These are phyloP conservation scores for Coleophora deauratella DNA, from an alignment of 2,888 invertebrate species.

Conservation along the genomic window DNA sequence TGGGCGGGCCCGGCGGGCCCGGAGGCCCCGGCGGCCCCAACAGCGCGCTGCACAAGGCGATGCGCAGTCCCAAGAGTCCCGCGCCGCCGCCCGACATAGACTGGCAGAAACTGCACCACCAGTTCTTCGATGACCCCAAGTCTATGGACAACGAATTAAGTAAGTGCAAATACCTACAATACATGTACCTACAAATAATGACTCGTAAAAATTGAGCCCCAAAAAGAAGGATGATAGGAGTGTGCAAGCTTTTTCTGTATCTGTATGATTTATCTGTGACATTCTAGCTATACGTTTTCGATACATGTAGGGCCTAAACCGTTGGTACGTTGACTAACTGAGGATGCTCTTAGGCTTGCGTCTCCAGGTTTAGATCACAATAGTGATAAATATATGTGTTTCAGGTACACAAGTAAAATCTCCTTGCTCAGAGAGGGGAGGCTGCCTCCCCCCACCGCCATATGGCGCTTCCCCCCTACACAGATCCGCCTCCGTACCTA, in stretches of 20 bases:
- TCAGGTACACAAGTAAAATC: slow-evolving; percentile 69
- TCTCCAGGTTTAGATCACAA: too few relatives aligned
- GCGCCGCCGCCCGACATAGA: slow-evolving; percentile 79
- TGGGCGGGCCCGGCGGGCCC: slow-evolving; percentile 38
- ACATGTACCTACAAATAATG: too few relatives aligned
- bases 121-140: slow-evolving; percentile 85
- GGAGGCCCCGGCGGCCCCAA: slow-evolving; percentile 22
- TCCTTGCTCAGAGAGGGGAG: slow-evolving; percentile 66
- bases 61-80: slow-evolving; percentile 56
- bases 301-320: too few relatives aligned
- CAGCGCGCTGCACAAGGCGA: slow-evolving; percentile 27
- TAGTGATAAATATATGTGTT: neutral
- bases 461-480: slow-evolving; percentile 69
- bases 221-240: too few relatives aligned
- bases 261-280: too few relatives aligned
- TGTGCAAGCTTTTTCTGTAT: too few relatives aligned
- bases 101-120: slow-evolving; percentile 93
- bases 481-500: slow-evolving; percentile 69
- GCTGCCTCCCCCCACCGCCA: slow-evolving; percentile 66
- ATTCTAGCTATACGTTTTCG: too few relatives aligned
- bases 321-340: too few relatives aligned
- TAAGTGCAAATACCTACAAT: slow-evolving; percentile 25
- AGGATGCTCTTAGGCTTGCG: too few relatives aligned
- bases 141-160: slow-evolving; percentile 69
- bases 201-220: too few relatives aligned